Evolutionary conservation across 2,888 invertebrate species (phyloP), one percentile per base, ranked within the genome.

Genomic region (Xanthorhoe spadicearia): DNA sequence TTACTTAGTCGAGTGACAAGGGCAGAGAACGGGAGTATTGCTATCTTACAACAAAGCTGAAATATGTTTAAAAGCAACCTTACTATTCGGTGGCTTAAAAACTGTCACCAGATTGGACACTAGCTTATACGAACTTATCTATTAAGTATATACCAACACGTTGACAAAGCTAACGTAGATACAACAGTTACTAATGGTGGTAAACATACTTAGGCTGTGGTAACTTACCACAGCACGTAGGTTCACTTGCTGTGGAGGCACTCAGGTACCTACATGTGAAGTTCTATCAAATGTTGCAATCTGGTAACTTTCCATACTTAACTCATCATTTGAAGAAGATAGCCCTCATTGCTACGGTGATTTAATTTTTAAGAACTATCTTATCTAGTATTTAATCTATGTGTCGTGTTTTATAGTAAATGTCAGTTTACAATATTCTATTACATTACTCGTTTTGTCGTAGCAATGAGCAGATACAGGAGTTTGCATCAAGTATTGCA

Each of bases 341-440:
- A 13, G 38, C 38, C 38, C 38, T 43, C 13, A 43, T 43, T 43
- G 38, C 38, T 43, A 51, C 23, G 28, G 48, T 51, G 46, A 53
- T 58, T 49, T 53, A 53, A 61, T 58, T 64, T 64, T 35, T 48
- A 63, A 57, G 32, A 64, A 53, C 35, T 55, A 57, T 48, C 43
- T 63, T 58, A 58, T 58, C 52, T 64, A 58, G 57, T 35, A 58
- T 38, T 13, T 58, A 32, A 49, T 46, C 32, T 57, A 64, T 64
- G 68, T 70, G 69, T 56, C 63, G 69, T 59, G 67, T 64, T 63
- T 59, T 32, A 69, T 64, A 18, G 18, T 54, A 9, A 60, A 52
- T 61, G 61, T 61, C 58, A 38, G 53, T 58, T 57, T 48, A 18
- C 23, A 19, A 35, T 52, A 59, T 46, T 59, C 51, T 50, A 46